These are phyloP conservation scores for Geotrupes spiniger DNA, from an alignment of 2,888 invertebrate species.

Conservation along the genomic window DNA sequence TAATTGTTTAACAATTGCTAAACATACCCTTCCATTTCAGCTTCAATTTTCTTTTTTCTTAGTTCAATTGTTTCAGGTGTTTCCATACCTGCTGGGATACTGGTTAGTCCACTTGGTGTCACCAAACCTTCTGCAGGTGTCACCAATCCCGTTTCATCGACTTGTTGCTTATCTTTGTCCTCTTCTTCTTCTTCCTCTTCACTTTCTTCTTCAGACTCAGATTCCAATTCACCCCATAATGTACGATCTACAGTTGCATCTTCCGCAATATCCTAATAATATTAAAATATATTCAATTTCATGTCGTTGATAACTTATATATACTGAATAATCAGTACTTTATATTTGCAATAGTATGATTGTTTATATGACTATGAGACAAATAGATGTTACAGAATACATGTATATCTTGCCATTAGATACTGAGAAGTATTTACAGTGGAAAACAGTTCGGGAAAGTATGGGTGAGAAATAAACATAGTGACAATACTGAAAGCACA, in stretches of 20 bases:
- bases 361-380: too few relatives aligned
- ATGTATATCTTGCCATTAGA: too few relatives aligned
- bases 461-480: too few relatives aligned
- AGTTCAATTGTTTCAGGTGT: constrained; percentile 98
- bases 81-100: constrained; percentile 92
- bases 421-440: too few relatives aligned
- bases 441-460: too few relatives aligned
- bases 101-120: constrained; percentile 91
- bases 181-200: constrained; percentile 70
- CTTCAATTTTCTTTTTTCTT: constrained; percentile 93
- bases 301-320: background rate
- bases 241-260: constrained; percentile 91
- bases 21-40: constrained; percentile 88
- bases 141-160: constrained; percentile 79
- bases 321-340: background rate
- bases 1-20: too few relatives aligned
- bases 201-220: constrained; percentile 76
- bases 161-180: constrained; percentile 58
- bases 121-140: constrained; percentile 92
- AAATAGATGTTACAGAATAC: too few relatives aligned
- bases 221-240: constrained; percentile 96
- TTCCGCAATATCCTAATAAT: constrained; percentile 58
- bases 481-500: too few relatives aligned
- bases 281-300: background rate
- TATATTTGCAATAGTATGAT: too few relatives aligned